phyloP scores from a whole-genome alignment of 2,113 vertebrate genomes.

The Athene cunicularia region DNA sequence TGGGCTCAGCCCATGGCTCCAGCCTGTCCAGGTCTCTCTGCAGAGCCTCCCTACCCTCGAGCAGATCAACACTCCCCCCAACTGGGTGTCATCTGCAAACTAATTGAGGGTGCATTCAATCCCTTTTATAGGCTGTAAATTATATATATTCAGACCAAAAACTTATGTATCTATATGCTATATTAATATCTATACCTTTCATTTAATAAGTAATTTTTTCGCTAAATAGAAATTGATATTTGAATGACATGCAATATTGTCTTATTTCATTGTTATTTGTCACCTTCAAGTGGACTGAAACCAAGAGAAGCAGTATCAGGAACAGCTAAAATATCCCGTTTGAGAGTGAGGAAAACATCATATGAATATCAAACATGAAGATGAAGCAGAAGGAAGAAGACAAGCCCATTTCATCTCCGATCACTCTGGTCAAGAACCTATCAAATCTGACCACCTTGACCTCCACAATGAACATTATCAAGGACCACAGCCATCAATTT shows the following conservation, averaged over 20 bases:
- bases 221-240: background rate
- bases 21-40: too few species aligned
- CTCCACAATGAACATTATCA: too few species aligned
- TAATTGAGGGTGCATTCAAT: too few species aligned
- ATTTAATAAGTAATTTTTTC: background rate
- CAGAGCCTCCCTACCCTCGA: too few species aligned
- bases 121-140: background rate
- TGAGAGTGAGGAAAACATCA: accelerated
- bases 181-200: background rate
- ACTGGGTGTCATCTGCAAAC: too few species aligned
- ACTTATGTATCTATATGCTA: background rate
- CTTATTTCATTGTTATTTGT: background rate
- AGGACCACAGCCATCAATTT: background rate
- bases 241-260: background rate
- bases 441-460: background rate
- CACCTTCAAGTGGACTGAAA: background rate
- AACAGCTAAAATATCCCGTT: background rate
- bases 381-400: background rate
- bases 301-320: background rate
- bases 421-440: background rate
- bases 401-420: background rate
- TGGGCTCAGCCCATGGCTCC: too few species aligned
- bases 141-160: background rate
- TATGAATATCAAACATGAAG: background rate
- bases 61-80: too few species aligned